Percentiles rank a stretch among this genome's conserved stretches.
phyloP scores from a whole-genome alignment of 2,113 vertebrate species.

The Megalops atlanticus region DNA sequence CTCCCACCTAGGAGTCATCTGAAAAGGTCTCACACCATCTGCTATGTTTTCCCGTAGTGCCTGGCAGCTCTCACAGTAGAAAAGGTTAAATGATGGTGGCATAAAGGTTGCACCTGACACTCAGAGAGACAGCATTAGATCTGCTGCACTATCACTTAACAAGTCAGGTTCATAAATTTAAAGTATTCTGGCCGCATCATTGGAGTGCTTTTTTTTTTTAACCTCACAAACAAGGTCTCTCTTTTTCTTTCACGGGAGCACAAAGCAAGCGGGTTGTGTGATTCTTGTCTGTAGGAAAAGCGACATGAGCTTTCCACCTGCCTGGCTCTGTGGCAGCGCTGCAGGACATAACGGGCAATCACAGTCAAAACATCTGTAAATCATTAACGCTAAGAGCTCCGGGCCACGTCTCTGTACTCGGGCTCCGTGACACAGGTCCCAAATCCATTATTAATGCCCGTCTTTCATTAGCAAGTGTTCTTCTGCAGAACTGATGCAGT shows the following conservation, averaged over 20 bases:
- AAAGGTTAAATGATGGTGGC: background rate
- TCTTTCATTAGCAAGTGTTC: background rate
- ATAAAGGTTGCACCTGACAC: constrained; percentile 5
- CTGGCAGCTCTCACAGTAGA: background rate
- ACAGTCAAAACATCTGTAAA: background rate
- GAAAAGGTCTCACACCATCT: background rate
- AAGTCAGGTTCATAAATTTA: too few relatives aligned
- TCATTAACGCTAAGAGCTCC: background rate
- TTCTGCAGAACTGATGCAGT: background rate
- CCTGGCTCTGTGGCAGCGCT: background rate
- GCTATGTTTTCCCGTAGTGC: background rate
- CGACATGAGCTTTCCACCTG: background rate
- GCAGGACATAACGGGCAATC: background rate
- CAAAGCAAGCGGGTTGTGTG: background rate
- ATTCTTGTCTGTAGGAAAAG: background rate
- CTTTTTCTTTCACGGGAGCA: background rate
- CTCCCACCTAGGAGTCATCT: background rate
- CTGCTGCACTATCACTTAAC: background rate
- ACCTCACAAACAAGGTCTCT: background rate
- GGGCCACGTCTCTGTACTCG: background rate
- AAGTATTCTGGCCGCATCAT: too few relatives aligned
- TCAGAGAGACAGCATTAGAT: background rate
- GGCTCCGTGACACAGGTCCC: background rate
- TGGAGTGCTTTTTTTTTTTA: background rate
- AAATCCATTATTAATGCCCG: background rate